Evolutionary conservation across 2,888 invertebrate genomes (phyloP), one percentile per base, ranked within the genome.

Genomic region (Hyppa rectilinea): DNA sequence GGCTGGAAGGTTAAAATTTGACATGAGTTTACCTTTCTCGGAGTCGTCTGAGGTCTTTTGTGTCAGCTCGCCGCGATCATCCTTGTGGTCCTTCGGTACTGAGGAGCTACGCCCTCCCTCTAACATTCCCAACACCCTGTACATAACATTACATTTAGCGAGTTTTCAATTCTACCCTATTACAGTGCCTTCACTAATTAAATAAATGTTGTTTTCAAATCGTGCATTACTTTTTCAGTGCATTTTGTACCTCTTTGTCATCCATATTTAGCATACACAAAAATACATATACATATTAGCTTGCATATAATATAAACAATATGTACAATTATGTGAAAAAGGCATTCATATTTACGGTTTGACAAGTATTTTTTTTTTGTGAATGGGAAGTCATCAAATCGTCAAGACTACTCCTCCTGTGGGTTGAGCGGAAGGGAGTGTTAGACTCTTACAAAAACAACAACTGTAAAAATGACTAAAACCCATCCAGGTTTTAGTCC

Each of bases 81-180:
- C 91, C 72, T 91, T 93, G 78, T 92, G 93, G 84, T 95, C 95
- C 71, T 94, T 94, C 9, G 96, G 96, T 66, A 95, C 64, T 0
- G 94, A 93, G 0, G 93, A 86, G 4, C 93, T 84, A 0, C 95
- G 90, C 4, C 85, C 88, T 0, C 81, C 82, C 40, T 83, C 80
- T 67, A 92, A 77, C 95, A 96, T 95, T 26, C 95, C 92, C 34
- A 96, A 85, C 36, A 96, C 94, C 75, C 96, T 96, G 85, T 9
- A 71, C 10, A 72, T 29, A 63, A 61, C 40, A 62, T 34, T 14
- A 69, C 17, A 20, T 67, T 70, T 55, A 71, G 10, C 53, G 29
- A 31, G 14, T 29, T 70, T 60, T 55, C 26, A 38, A 47, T 29
- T 47, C 63, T 40, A 43, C 56, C 34, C 34, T 36, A 4, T 7